These are phyloP conservation scores for Hecatera dysodea DNA, from an alignment of 2,888 invertebrate species.

Conservation along the genomic window DNA sequence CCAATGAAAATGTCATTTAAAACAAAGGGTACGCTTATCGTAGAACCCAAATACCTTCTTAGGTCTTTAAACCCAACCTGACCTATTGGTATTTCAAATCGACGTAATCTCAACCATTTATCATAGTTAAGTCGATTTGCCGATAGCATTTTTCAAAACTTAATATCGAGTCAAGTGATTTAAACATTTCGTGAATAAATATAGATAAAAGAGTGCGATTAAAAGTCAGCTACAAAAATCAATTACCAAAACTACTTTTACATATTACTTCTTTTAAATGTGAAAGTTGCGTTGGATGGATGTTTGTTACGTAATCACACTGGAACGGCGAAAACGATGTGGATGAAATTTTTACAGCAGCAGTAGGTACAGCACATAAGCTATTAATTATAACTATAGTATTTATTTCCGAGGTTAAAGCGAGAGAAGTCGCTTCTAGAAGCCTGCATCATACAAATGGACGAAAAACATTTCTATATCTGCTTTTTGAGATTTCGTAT, in stretches of 20 bases:
- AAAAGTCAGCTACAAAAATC: no score
- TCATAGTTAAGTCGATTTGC: neutral
- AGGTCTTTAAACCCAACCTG: neutral
- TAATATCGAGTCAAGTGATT: neutral
- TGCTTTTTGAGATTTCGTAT: no score
- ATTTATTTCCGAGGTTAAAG: no score
- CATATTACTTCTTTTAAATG: neutral
- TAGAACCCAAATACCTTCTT: neutral
- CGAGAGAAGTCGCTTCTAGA: no score
- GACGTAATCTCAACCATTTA: conserved; percentile 5
- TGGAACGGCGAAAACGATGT: neutral
- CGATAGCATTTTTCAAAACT: neutral
- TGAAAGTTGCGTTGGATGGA: neutral
- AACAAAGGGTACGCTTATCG: neutral
- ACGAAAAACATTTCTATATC: no score
- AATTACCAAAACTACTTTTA: no score
- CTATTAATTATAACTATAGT: no score
- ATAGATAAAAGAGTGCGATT: neutral
- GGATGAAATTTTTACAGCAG: no score
- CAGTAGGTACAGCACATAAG: neutral
- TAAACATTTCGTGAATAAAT: conserved; percentile 3
- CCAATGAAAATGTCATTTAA: neutral
- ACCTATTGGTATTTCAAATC: conserved; percentile 10
- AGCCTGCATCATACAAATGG: no score
- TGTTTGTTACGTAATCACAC: neutral